Evolutionary conservation across 1,140 invertebrate species (phyloP).

Genomic region (Zaprionus inermis): DNA sequence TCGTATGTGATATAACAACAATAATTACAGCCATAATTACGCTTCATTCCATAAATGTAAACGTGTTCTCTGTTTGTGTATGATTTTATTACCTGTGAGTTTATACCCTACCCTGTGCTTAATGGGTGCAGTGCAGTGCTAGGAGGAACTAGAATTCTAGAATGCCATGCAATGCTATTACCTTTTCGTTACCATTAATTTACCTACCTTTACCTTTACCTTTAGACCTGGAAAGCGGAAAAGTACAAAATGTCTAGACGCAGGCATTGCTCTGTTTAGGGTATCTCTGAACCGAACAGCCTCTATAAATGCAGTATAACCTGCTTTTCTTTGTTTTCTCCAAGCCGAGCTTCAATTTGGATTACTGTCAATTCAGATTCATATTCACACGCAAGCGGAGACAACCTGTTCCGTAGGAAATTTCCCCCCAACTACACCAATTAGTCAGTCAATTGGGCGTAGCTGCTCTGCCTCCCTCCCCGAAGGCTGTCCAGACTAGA

Average conservation of each 20-base stretch:
- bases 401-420: background rate
- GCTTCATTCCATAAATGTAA: slow-evolving; percentile 15
- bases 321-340: background rate
- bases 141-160: background rate
- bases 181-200: too few species aligned
- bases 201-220: too few species aligned
- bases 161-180: too few species aligned
- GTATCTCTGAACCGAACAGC: background rate
- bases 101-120: slow-evolving; percentile 1
- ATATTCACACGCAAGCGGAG: slow-evolving; percentile 23
- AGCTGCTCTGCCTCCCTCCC: too few species aligned
- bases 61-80: slow-evolving; percentile 14
- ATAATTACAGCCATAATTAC: slow-evolving; percentile 26
- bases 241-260: background rate
- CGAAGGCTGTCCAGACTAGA: background rate
- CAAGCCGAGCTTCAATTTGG: slow-evolving; percentile 10
- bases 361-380: slow-evolving; percentile 11
- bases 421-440: background rate
- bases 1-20: slow-evolving; percentile 17
- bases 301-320: background rate
- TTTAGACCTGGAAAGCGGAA: background rate
- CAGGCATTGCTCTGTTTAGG: background rate
- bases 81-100: slow-evolving; percentile 8
- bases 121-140: background rate
- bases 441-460: background rate